Conservation (phyloP, 1,140 invertebrate species). For the Hydropsyche tenuis region DNA sequence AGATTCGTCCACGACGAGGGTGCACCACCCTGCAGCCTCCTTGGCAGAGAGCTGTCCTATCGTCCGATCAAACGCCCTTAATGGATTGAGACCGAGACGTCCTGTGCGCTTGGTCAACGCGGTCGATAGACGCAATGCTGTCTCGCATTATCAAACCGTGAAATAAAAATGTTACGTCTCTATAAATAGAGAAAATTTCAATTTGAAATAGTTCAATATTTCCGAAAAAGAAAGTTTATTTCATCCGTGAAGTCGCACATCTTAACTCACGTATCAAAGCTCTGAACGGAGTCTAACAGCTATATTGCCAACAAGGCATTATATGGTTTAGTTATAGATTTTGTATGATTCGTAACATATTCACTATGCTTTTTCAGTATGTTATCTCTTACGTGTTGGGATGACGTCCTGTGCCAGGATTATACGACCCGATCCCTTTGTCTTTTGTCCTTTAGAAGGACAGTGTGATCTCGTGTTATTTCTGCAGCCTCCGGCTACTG, state of each 20-base stretch:
- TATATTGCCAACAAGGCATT: no score
- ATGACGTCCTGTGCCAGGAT: conserved; percentile 33
- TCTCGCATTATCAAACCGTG: no score
- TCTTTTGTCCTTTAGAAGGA: conserved; percentile 35
- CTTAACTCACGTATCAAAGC: no score
- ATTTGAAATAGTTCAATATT: no score
- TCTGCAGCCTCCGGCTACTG: conserved; percentile 14
- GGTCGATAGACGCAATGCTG: neutral
- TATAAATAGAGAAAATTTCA: no score
- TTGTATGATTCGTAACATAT: no score
- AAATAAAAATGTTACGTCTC: no score
- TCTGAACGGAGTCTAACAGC: no score
- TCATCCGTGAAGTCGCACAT: no score
- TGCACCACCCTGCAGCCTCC: neutral
- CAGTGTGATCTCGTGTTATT: conserved; percentile 42
- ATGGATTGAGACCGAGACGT: conserved; percentile 2
- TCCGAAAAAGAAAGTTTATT: no score
- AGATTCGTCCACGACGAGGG: neutral
- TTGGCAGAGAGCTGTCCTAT: neutral
- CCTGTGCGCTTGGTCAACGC: neutral
- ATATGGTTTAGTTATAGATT: no score
- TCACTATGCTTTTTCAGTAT: no score
- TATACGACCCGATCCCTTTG: conserved; percentile 42
- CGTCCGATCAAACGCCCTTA: conserved; percentile 5
- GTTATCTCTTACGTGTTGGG: conserved; percentile 7